Percentiles rank a stretch among this genome's conserved stretches.
phyloP scores from a whole-genome alignment of 2,113 vertebrate genomes.

The Tenrec ecaudatus region DNA sequence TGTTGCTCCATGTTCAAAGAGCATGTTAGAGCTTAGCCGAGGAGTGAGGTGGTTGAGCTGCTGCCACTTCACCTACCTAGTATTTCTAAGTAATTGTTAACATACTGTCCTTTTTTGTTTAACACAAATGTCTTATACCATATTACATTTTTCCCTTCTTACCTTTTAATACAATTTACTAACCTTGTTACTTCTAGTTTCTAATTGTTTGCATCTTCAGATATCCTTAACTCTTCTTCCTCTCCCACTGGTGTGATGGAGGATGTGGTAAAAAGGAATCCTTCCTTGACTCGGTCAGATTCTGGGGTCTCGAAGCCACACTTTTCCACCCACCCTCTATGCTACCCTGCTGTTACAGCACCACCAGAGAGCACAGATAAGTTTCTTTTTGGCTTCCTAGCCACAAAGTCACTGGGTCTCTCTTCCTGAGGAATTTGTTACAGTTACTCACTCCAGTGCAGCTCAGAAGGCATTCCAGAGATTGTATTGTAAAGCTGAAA shows the following conservation, averaged over 20 bases:
- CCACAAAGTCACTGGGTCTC: slow-evolving; percentile 91
- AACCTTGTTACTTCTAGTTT: slow-evolving; percentile 10
- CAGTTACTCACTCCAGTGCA: slow-evolving; percentile 73
- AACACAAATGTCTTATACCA: background rate
- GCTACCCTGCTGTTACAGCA: slow-evolving; percentile 72
- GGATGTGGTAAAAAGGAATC: slow-evolving; percentile 85
- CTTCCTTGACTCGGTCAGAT: slow-evolving; percentile 84
- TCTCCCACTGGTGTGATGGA: slow-evolving; percentile 85
- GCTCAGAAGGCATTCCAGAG: slow-evolving; percentile 84
- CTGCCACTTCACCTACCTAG: background rate
- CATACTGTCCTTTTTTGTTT: background rate
- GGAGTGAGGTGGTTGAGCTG: slow-evolving; percentile 21
- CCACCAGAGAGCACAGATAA: slow-evolving; percentile 81
- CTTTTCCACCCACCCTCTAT: slow-evolving; percentile 75
- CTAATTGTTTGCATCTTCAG: slow-evolving; percentile 82
- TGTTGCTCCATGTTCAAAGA: background rate
- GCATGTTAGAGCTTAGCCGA: background rate
- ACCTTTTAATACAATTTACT: background rate
- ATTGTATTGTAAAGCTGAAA: slow-evolving; percentile 82
- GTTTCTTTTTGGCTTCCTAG: slow-evolving; percentile 82
- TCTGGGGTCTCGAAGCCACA: slow-evolving; percentile 85
- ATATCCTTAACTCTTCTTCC: slow-evolving; percentile 82
- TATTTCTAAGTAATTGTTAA: background rate
- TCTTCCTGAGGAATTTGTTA: slow-evolving; percentile 87
- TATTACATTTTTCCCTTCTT: background rate